Base-by-base conservation (phyloP, 2,113 vertebrate species). In the Misgurnus mizolepis region DNA sequence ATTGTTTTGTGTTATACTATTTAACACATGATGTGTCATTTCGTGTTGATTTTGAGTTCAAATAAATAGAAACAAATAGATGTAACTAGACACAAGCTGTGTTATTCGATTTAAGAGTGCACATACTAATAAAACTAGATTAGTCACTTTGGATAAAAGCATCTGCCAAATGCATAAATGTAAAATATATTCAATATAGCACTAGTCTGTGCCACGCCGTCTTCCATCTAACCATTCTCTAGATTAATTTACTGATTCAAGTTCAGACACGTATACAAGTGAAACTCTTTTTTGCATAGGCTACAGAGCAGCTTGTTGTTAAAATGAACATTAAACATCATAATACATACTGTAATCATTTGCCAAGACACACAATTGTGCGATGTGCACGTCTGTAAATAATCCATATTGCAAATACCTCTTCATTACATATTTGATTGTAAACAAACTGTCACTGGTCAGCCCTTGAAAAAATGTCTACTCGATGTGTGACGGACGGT, bases 161-260 rank as follows among this genome's bases (percentile, higher is more conserved):
- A 3, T 34, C 27, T 34, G 27, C 27, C 27, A 34, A 34, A 34
- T 34, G 27, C 45, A 47, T 47, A 10, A 47, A 47, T 7, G 45
- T 10, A 47, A 7, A 7, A 4, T 4, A 76, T 66, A 66, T 66
- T 15, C 34, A 4, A 39, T 10, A 66, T 7, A 7, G 4, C 1
- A 34, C 27, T 34, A 66, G 14, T 8, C 14, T n/a, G 39, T 17
- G 15, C 64, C 1, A 14, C 39, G 45, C 15, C 7, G 18, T 34
- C 70, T 75, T 76, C 39, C 53, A 45, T 67, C 61, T 27, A 58
- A 3, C 14, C 18, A 11, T 62, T 74, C 12, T 11, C 43, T 15
- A 43, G 15, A 83, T 69, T 55, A 60, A 62, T 75, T 47, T 68
- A 79, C 70, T 69, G 77, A 83, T 56, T 40, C 53, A 40, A 10